Evolutionary conservation across 2,888 invertebrate species (phyloP).

Genomic region (Dioctria linearis): DNA sequence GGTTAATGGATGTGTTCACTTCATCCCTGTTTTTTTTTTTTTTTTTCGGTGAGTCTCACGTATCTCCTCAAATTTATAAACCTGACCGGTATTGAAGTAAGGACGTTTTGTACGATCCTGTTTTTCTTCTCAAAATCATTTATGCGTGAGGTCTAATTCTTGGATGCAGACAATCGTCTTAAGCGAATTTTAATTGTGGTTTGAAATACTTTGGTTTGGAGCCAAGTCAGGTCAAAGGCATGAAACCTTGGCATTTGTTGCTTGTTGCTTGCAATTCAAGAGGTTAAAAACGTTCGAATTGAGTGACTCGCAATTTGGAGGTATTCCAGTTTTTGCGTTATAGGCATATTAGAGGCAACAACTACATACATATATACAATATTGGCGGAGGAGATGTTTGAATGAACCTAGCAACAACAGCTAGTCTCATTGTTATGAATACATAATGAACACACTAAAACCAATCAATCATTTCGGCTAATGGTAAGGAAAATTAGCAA

Average conservation of each 20-base stretch:
- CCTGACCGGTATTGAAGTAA: too few relatives aligned
- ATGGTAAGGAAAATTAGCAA: slow-evolving; percentile 35
- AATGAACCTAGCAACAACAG: not conserved
- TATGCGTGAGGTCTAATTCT: slow-evolving; percentile 45
- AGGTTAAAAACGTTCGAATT: slow-evolving; percentile 15
- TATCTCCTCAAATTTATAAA: too few relatives aligned
- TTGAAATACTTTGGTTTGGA: slow-evolving; percentile 19
- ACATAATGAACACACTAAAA: not conserved
- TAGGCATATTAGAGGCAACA: not conserved
- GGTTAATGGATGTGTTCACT: slow-evolving; percentile 28
- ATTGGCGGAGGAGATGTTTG: not conserved
- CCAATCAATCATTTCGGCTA: slow-evolving; percentile 44
- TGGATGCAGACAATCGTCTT: not conserved
- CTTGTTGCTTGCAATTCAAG: not conserved
- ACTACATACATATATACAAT: too few relatives aligned
- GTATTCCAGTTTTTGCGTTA: slow-evolving; percentile 12
- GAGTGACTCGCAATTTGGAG: slow-evolving; percentile 35
- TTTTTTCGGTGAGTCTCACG: not conserved
- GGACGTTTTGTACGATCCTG: too few relatives aligned
- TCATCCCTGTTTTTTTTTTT: slow-evolving; percentile 20
- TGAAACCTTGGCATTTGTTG: slow-evolving; percentile 35
- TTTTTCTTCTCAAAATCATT: not conserved
- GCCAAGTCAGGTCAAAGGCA: slow-evolving; percentile 49
- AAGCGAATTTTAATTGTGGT: slow-evolving; percentile 40
- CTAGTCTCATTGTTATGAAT: not conserved